Evolutionary conservation across 2,113 vertebrate species (phyloP).

Genomic region (Paradisaea rubra): DNA sequence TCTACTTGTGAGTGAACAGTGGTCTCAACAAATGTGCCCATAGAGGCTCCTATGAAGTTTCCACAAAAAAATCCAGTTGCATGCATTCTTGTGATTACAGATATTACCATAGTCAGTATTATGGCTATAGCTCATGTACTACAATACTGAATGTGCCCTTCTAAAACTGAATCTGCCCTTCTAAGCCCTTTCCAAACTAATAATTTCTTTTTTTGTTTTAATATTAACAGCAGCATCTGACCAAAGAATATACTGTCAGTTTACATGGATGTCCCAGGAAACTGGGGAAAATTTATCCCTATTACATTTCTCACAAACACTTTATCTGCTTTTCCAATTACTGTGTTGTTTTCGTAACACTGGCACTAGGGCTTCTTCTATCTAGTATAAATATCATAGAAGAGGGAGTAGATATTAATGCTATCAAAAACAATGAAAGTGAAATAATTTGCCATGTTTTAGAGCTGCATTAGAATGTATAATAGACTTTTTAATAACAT

Average conservation of each 20-base stretch:
- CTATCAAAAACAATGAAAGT: background rate
- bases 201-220: background rate
- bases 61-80: background rate
- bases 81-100: fast-evolving
- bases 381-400: background rate
- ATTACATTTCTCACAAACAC: background rate
- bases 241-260: background rate
- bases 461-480: conserved; percentile 41
- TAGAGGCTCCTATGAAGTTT: background rate
- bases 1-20: background rate
- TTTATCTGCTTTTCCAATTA: background rate
- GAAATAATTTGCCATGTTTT: conserved; percentile 33
- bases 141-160: background rate
- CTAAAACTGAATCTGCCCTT: background rate
- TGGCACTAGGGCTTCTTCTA: background rate
- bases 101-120: background rate
- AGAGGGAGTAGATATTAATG: background rate
- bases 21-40: background rate
- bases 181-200: background rate
- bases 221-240: background rate
- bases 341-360: background rate
- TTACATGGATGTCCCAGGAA: background rate
- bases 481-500: conserved; percentile 66
- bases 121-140: background rate
- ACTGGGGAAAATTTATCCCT: background rate